Evolutionary conservation across 2,888 invertebrate genomes (phyloP), one percentile per base, ranked within the genome.

Genomic region (Cephalotes varians): DNA sequence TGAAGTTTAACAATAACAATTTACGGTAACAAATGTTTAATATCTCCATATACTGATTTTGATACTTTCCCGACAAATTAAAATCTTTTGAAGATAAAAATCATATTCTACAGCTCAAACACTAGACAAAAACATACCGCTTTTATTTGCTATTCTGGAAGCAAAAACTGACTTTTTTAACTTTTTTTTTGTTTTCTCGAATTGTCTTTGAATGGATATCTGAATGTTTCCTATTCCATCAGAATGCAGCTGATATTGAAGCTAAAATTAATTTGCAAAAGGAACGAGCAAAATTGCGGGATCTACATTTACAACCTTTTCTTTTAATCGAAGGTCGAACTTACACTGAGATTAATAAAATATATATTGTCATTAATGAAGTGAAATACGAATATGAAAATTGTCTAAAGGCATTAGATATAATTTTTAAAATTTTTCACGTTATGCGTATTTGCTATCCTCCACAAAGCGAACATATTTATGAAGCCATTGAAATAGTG

Each of bases 181-280:
- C n/a, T n/a, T n/a, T n/a, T n/a, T n/a, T n/a, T n/a, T 34, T 34
- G 34, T 56, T 31, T 0, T 56, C 15, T 31, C 9, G 28, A 56
- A 56, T 31, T 18, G 15, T 56, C 31, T 56, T 31, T 28, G 15
- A 31, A 0, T 9, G 25, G 15, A 28, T 56, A 56, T 28, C 18
- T 60, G 3, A 31, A 37, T 60, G 3, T 60, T 60, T 60, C 4
- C n/a, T 37, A 21, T 34, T 34, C 1, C 10, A 60, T 34, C 12
- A 62, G 62, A 62, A 37, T 62, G 62, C 62, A 62, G 62, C 37
- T 1, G 62, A 62, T 37, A 62, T 62, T 37, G 62, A 62, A 62
- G 3, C 10, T 37, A 37, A 62, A 62, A 10, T 62, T 37, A 62
- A 37, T 62, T 37, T 62, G 12, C 62, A 62, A 62, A 62, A 62